Conservation (phyloP, 2,797 vertebrate species). For the Hippoglossus hippoglossus region DNA sequence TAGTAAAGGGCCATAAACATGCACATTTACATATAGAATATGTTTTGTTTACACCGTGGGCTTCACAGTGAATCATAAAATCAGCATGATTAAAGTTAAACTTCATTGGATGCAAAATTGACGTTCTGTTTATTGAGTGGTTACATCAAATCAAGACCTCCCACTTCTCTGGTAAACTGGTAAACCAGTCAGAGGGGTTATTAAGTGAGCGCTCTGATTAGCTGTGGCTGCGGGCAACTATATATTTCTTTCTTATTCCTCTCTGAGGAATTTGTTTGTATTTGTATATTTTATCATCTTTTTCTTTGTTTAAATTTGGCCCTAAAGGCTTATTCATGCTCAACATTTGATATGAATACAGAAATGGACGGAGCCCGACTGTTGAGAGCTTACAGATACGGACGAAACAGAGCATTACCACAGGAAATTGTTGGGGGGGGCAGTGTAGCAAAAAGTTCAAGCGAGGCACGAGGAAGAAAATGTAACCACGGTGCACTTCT, state of each 20-base stretch:
- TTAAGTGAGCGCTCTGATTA: conserved; percentile 28
- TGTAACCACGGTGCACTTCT: too few species aligned
- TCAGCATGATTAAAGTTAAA: conserved; percentile 46
- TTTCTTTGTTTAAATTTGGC: conserved; percentile 9
- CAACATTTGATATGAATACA: too few species aligned
- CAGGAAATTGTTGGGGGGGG: too few species aligned
- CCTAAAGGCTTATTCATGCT: background rate
- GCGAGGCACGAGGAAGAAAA: too few species aligned
- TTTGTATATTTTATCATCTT: background rate
- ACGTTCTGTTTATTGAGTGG: conserved; percentile 4
- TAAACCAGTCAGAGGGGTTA: conserved; percentile 41
- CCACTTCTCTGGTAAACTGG: conserved; percentile 45
- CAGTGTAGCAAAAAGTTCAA: too few species aligned
- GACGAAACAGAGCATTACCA: background rate
- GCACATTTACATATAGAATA: conserved; percentile 24
- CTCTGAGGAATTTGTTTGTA: background rate
- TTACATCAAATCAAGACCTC: conserved; percentile 40
- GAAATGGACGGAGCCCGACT: too few species aligned
- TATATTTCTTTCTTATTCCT: background rate
- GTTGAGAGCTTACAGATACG: too few species aligned
- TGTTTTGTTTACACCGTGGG: background rate
- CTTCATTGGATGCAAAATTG: conserved; percentile 41
- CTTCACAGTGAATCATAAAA: conserved; percentile 35
- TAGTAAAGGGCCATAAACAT: conserved; percentile 16
- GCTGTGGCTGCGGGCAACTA: conserved; percentile 12